Evolutionary conservation across 2,797 vertebrate species (phyloP), one percentile per base, ranked within the genome.

Genomic region (Melanotaenia trifasciata): DNA sequence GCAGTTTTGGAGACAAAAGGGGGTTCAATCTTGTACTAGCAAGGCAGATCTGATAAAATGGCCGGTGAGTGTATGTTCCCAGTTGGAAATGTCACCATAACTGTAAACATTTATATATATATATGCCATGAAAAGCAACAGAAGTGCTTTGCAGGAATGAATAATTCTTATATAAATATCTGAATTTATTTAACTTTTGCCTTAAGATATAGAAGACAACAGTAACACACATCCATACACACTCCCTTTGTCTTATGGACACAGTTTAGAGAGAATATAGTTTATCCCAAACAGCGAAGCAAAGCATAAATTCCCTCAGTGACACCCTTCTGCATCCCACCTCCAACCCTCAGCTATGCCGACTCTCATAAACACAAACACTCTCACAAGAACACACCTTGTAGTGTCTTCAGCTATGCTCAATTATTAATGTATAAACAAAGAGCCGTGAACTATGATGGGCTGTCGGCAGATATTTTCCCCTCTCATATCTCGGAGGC

Each of bases 381-480:
- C 40, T 38, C 73, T 58, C 78, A 3, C 76, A 56, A 45, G 47
- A 73, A 60, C 74, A 73, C 79, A 72, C 76, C 84, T 86, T 85
- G 78, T 87, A 77, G 83, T 87, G 90, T 93, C 89, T 93, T 91
- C 92, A 92, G 87, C 81, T 71, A 83, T 82, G 87, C 92, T 94
- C 90, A 93, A 93, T 94, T 94, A 94, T 94, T 94, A 94, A 94
- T 92, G 90, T 91, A 88, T 91, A 94, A 93, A 93, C 93, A 94
- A 92, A 92, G 91, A 87, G 84, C 71, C 64, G 68, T 79, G 89
- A 87, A 86, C 74, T 91, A 78, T 90, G 93, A 94, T 90, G 90
- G 88, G 89, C 87, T 93, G 93, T 93, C 87, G 74, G 88, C 87
- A 86, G 85, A 86, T 87, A 91, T 93, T 90, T 90, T 78, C 84